phyloP scores from a whole-genome alignment of 1,140 invertebrate species.

The Magallana angulata region DNA sequence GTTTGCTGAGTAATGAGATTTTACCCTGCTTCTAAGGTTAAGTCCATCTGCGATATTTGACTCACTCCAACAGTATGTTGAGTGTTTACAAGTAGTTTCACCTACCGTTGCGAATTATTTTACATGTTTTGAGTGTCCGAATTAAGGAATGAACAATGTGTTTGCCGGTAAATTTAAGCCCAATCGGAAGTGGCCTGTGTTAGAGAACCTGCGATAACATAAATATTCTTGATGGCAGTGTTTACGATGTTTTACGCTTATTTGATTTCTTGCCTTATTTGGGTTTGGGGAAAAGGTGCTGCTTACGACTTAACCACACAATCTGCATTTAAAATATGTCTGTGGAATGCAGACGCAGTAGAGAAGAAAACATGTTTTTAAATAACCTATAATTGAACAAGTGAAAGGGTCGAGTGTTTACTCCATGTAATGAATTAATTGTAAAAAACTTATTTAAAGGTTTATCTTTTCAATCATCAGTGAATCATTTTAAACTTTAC shows the following conservation, averaged over 20 bases:
- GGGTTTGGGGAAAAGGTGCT: background rate
- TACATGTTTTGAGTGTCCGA: background rate
- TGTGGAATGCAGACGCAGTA: constrained; percentile 5
- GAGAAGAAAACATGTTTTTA: too few species aligned
- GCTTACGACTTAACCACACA: background rate
- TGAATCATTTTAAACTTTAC: background rate
- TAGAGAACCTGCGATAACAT: background rate
- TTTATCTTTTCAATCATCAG: background rate
- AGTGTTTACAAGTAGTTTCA: background rate
- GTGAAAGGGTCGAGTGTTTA: too few species aligned
- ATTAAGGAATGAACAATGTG: constrained; percentile 6
- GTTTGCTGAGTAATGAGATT: constrained; percentile 17
- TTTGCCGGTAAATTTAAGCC: background rate
- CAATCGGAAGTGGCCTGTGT: constrained; percentile 10
- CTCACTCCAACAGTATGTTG: background rate
- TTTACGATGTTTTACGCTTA: constrained; percentile 27
- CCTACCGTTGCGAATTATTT: background rate
- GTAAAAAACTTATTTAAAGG: background rate
- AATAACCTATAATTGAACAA: too few species aligned
- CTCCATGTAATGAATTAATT: too few species aligned
- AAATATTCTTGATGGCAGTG: background rate
- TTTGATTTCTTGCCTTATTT: constrained; percentile 35
- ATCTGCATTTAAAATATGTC: constrained; percentile 6
- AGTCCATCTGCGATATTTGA: background rate
- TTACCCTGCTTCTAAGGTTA: background rate